A percentile compares a stretch with the other conserved stretches of the same genome.
Evolutionary conservation across 1,140 invertebrate genomes (phyloP).

Genomic region (Temnothorax nylanderi): DNA sequence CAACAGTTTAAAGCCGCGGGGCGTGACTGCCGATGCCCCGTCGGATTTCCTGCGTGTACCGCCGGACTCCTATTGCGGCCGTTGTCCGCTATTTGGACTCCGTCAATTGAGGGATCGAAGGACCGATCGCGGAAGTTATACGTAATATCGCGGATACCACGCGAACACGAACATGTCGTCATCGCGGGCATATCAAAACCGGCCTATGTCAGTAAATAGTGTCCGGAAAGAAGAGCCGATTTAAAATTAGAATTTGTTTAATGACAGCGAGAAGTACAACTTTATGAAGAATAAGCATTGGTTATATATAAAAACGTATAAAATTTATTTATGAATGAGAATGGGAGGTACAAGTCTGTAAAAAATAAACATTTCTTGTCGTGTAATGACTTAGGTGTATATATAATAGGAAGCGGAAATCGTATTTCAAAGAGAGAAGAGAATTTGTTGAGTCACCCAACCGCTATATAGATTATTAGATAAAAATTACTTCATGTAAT

Average conservation of each 20-base stretch:
- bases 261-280: neutral
- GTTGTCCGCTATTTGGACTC: constrained; percentile 44
- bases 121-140: constrained; percentile 54
- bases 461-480: neutral
- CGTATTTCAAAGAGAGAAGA: neutral
- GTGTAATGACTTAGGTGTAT: neutral
- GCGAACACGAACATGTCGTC: neutral
- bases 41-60: constrained; percentile 47
- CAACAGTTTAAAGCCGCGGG: constrained; percentile 75
- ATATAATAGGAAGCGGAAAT: neutral
- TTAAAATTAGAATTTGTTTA: neutral
- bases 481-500: constrained; percentile 12
- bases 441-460: neutral
- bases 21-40: constrained; percentile 67
- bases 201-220: neutral
- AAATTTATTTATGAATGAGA: neutral
- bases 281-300: neutral
- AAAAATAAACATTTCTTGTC: neutral
- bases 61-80: constrained; percentile 11
- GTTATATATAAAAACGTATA: neutral
- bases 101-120: constrained; percentile 62
- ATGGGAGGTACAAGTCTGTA: neutral
- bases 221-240: neutral
- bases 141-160: neutral
- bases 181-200: neutral